phyloP scores from a whole-genome alignment of 2,888 invertebrate species.

The Lathronympha strigana region DNA sequence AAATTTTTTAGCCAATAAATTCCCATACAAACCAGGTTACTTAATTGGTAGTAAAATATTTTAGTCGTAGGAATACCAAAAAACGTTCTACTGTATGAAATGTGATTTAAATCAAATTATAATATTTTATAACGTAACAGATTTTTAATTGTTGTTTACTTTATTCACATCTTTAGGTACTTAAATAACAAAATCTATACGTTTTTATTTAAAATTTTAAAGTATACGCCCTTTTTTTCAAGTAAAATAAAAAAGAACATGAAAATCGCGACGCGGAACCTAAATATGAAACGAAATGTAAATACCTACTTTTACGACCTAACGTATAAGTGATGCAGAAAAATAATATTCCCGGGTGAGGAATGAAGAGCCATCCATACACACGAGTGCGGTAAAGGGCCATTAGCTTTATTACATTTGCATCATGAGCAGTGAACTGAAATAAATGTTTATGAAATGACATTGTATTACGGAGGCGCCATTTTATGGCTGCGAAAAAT shows the following conservation, averaged over 20 bases:
- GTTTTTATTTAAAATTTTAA: not conserved
- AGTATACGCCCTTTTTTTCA: not conserved
- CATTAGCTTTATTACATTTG: slow-evolving; percentile 78
- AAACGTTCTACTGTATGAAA: too few relatives aligned
- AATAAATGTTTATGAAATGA: slow-evolving; percentile 61
- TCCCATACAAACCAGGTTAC: too few relatives aligned
- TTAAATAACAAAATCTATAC: not conserved
- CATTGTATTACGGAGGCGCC: slow-evolving; percentile 36
- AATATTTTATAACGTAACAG: too few relatives aligned
- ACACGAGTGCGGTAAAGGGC: slow-evolving; percentile 60
- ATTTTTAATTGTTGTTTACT: too few relatives aligned
- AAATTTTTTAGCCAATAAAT: too few relatives aligned
- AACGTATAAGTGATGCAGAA: slow-evolving; percentile 36
- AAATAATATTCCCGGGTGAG: slow-evolving; percentile 68
- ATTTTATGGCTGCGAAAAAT: slow-evolving; percentile 37
- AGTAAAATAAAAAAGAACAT: not conserved
- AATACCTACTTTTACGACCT: slow-evolving; percentile 29
- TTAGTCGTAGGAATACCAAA: too few relatives aligned
- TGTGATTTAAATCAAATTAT: too few relatives aligned
- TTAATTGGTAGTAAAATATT: too few relatives aligned
- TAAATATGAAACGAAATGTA: slow-evolving; percentile 14
- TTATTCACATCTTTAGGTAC: too few relatives aligned
- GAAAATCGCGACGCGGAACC: not conserved
- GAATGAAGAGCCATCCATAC: slow-evolving; percentile 61
- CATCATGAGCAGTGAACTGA: slow-evolving; percentile 69